Conservation (phyloP, 2,888 invertebrate genomes). For the Pocota personata region DNA sequence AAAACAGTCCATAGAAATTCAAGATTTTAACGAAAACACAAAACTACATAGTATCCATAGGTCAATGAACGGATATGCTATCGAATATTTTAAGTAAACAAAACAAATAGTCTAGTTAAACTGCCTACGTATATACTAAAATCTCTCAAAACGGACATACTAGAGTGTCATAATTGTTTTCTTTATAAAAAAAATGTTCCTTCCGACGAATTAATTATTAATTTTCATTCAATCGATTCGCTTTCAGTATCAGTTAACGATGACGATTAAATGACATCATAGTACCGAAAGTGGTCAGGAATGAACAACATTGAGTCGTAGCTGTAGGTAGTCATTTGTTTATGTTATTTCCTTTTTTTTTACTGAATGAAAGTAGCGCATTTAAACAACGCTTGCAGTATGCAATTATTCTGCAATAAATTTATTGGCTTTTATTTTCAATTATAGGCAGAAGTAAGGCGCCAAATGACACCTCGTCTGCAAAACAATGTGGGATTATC, state of each 20-base stretch:
- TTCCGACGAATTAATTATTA: not conserved
- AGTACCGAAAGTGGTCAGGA: not conserved
- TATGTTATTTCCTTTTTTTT: not conserved
- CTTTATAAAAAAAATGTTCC: not conserved
- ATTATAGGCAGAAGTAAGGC: not conserved
- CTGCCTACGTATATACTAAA: no score
- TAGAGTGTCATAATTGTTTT: no score
- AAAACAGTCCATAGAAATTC: not conserved
- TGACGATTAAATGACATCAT: slow-evolving; percentile 33
- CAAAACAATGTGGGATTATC: slow-evolving; percentile 14
- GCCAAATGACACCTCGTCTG: slow-evolving; percentile 16
- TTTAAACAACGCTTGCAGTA: not conserved
- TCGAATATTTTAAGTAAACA: not conserved
- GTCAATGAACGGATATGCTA: not conserved
- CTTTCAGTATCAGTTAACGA: not conserved
- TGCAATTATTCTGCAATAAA: not conserved
- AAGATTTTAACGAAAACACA: no score
- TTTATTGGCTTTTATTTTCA: not conserved
- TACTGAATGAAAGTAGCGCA: not conserved
- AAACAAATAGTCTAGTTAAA: not conserved
- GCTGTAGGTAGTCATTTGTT: not conserved
- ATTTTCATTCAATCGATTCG: slow-evolving; percentile 2
- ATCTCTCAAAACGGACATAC: no score
- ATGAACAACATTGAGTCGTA: not conserved
- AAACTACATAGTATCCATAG: not conserved